Percentiles rank a stretch among this genome's conserved stretches.
Conservation (phyloP, 2,888 invertebrate genomes). For the Eucriotettix oculatus region DNA sequence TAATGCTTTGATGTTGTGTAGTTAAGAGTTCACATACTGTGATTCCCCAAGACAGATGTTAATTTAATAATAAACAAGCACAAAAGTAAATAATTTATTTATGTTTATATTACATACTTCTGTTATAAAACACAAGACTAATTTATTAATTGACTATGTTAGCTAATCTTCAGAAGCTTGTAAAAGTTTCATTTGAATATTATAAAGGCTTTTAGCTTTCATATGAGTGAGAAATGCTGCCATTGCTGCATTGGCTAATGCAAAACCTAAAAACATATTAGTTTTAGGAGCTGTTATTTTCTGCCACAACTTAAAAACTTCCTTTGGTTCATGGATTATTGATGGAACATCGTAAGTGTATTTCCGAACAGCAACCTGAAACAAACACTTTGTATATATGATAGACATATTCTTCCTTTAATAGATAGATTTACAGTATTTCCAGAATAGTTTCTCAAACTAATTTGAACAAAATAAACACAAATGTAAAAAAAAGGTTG, state of each 20-base stretch:
- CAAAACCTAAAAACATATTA: slow-evolving; percentile 30
- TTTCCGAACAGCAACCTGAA: slow-evolving; percentile 43
- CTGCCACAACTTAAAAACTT: slow-evolving; percentile 32
- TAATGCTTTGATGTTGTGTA: too few species aligned
- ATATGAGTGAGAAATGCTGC: slow-evolving; percentile 42
- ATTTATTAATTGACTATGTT: too few species aligned
- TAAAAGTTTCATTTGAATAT: slow-evolving; percentile 5
- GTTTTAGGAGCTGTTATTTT: slow-evolving; percentile 37
- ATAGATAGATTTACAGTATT: background rate
- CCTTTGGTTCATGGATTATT: slow-evolving; percentile 36
- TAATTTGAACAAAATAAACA: too few species aligned
- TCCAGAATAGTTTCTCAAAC: too few species aligned
- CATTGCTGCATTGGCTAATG: slow-evolving; percentile 33
- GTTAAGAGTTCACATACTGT: too few species aligned
- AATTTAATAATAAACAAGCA: too few species aligned
- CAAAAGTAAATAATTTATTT: too few species aligned
- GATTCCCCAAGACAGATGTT: too few species aligned
- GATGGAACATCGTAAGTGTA: slow-evolving; percentile 45
- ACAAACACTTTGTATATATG: slow-evolving; percentile 15
- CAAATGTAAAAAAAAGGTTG: too few species aligned
- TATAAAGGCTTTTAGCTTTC: slow-evolving; percentile 32
- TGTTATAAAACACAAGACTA: too few species aligned
- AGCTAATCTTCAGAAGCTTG: background rate
- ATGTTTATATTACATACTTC: too few species aligned
- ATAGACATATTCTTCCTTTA: background rate